Conservation (phyloP, 2,113 vertebrate genomes). For the Agelaius phoeniceus region DNA sequence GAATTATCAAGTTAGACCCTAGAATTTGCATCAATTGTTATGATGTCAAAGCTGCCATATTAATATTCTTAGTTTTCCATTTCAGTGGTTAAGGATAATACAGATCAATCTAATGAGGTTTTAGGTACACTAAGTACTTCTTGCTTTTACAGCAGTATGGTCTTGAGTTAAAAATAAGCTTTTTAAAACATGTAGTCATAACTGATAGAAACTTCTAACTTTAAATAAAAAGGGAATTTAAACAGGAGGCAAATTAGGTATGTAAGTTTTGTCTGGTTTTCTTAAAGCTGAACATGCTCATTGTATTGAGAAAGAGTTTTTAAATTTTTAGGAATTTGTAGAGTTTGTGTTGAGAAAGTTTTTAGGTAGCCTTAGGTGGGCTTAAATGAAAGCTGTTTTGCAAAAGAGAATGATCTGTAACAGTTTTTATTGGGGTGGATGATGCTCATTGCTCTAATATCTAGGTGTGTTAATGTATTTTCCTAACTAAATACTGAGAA, state of each 20-base stretch:
- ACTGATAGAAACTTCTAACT: not conserved
- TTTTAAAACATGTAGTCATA: constrained; percentile 20
- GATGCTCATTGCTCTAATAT: not conserved
- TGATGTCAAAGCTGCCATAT: constrained; percentile 72
- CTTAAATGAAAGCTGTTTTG: not conserved
- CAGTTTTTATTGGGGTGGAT: not conserved
- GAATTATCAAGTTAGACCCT: constrained; percentile 73
- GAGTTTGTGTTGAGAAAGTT: not conserved
- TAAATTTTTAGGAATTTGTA: not conserved
- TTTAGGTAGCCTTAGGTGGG: not conserved
- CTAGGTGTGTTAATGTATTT: not conserved
- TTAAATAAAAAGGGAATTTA: not conserved
- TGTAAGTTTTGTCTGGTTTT: not conserved
- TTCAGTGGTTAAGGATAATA: constrained; percentile 67
- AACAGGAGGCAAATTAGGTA: not conserved
- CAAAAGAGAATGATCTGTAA: not conserved
- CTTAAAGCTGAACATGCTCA: not conserved
- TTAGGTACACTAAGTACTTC: constrained; percentile 34
- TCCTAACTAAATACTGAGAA: not conserved
- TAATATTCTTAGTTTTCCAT: constrained; percentile 73
- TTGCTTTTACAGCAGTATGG: constrained; percentile 10
- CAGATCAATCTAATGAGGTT: constrained; percentile 65
- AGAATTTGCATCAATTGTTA: constrained; percentile 74
- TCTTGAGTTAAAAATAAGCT: constrained; percentile 43
- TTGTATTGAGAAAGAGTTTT: not conserved